Base-by-base conservation (phyloP, 2,888 invertebrate species). In the Athalia cordata region DNA sequence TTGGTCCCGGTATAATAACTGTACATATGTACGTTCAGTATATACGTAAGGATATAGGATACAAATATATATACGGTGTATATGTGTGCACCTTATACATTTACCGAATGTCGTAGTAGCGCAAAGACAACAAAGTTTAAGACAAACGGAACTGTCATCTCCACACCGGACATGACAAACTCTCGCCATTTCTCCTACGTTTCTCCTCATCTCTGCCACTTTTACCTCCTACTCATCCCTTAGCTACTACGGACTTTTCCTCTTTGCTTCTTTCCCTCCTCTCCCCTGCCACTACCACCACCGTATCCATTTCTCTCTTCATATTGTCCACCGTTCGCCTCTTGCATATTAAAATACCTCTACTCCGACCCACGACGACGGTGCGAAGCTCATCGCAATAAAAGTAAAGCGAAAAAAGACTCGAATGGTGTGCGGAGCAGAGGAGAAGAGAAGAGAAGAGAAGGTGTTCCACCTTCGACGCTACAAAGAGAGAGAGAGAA, bases 151-250 rank as follows among this genome's bases (percentile, higher is more conserved):
- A 87, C 88, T 85, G 87, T 86, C 87, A 87, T 87, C 86, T 84
- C 86, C 88, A 87, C 83, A 80, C 86, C 85, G 87, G 87, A 88
- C 86, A 87, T 88, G 88, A 87, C 84, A 86, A 86, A 87, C 83
- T 85, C 83, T 81, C 82, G 81, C 82, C 82, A 82, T 85, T 85
- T 83, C 85, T 79, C 77, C 74, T 11, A 11, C 74, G 64, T 50
- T 65, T 57, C 5, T 57, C 52, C 52, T 77, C 67, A 15, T 15
- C 15, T 45, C 47, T 8, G 45, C 66, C 75, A 5, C 72, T 55
- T 50, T 47, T 47, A 43, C 77, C 50, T 45, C 11, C 72, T 29
- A 29, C 29, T 29, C 29, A 29, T 29, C 29, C 29, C 29, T 29
- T 29, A 29, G 29, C 45, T 45, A 9, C 43, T 47, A 8, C 65